Conservation (phyloP, 2,797 vertebrate species). For the Synaphobranchus kaupii region DNA sequence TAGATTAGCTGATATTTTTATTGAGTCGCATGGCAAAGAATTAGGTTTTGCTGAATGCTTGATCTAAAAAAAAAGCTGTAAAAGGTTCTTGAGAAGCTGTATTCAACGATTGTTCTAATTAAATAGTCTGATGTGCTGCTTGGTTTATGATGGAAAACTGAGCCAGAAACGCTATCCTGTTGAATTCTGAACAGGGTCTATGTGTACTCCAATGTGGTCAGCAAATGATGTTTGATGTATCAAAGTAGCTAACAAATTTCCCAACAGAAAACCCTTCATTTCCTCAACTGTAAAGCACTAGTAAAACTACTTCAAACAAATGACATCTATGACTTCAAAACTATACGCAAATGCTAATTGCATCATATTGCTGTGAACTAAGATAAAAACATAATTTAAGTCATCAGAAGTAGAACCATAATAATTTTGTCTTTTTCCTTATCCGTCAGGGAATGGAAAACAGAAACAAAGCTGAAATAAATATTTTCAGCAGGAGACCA, state of each 20-base stretch:
- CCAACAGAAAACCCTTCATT: not conserved
- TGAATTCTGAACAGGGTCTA: not conserved
- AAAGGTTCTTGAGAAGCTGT: not conserved
- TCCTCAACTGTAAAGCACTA: no score
- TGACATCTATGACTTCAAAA: not conserved
- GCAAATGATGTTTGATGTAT: not conserved
- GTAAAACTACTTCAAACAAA: not conserved
- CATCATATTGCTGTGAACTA: not conserved
- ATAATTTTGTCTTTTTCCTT: not conserved
- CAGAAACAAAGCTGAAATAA: not conserved
- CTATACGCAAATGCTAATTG: not conserved
- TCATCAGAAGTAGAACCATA: not conserved
- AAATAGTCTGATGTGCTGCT: not conserved
- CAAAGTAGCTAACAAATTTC: not conserved
- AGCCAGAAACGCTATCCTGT: not conserved
- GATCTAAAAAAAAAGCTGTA: not conserved
- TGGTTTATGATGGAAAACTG: not conserved
- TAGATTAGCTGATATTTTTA: not conserved
- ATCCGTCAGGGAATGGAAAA: constrained; percentile 24
- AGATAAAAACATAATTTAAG: not conserved
- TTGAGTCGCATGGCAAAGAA: not conserved
- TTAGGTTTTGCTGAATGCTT: not conserved
- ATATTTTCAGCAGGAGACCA: not conserved
- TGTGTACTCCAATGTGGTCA: not conserved
- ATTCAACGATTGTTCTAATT: not conserved